Conservation (phyloP, 2,113 vertebrate genomes). For the Cyanoderma ruficeps region DNA sequence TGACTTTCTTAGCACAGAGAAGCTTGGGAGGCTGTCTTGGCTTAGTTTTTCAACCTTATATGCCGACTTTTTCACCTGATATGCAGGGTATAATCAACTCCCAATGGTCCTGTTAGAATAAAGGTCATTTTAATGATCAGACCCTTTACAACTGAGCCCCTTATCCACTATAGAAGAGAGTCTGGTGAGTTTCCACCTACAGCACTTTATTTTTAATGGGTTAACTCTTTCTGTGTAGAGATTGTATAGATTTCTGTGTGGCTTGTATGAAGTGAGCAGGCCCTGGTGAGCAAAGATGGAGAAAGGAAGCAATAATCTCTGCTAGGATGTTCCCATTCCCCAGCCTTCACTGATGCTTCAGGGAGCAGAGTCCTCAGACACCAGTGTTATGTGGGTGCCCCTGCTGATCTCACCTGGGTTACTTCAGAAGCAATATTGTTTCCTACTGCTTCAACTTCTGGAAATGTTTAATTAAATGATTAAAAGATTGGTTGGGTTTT, state of each 20-base stretch:
- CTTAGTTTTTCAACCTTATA: background rate
- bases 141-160: background rate
- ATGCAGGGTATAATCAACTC: background rate
- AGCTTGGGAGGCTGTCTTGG: background rate
- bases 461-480: background rate
- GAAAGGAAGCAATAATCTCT: background rate
- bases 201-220: background rate
- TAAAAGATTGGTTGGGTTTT: background rate
- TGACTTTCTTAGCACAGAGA: background rate
- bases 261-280: background rate
- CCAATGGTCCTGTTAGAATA: background rate
- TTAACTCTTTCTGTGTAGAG: background rate
- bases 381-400: rapidly evolving
- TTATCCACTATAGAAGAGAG: background rate
- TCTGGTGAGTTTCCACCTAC: background rate
- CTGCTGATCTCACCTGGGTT: background rate
- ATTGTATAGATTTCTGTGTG: background rate
- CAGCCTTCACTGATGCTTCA: background rate
- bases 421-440: background rate
- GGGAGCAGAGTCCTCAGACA: background rate
- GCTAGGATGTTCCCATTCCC: background rate
- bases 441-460: background rate
- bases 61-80: background rate
- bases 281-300: background rate
- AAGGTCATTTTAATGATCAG: background rate